phyloP scores from a whole-genome alignment of 2,113 vertebrate genomes.

The Toxotes chatareus region DNA sequence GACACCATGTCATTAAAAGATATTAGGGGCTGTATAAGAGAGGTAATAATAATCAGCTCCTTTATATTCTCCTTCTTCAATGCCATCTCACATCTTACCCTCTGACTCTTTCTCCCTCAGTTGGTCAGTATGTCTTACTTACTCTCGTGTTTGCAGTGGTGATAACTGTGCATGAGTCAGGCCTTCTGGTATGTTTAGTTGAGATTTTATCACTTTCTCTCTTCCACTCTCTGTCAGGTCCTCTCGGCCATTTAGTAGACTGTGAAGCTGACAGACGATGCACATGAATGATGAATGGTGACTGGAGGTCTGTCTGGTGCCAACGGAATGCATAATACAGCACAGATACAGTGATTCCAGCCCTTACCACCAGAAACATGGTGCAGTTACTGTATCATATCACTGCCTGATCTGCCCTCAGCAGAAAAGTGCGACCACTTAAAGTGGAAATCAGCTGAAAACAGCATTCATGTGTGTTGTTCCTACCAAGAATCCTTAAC shows the following conservation, averaged over 20 bases:
- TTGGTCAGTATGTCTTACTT: neutral
- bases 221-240: slow-evolving; percentile 50
- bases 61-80: neutral
- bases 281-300: slow-evolving; percentile 78
- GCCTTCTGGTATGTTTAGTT: slow-evolving; percentile 46
- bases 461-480: slow-evolving; percentile 11
- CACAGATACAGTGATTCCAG: slow-evolving; percentile 38
- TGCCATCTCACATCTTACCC: slow-evolving; percentile 3
- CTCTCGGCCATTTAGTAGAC: slow-evolving; percentile 56
- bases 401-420: slow-evolving; percentile 34
- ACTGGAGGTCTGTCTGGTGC: slow-evolving; percentile 68
- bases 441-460: slow-evolving; percentile 40
- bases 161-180: slow-evolving; percentile 52
- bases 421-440: slow-evolving; percentile 25
- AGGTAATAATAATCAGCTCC: neutral
- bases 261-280: slow-evolving; percentile 71
- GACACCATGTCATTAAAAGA: slow-evolving; percentile 7
- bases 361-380: slow-evolving; percentile 36
- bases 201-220: slow-evolving; percentile 32
- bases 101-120: slow-evolving; percentile 1
- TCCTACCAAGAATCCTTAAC: slow-evolving; percentile 13
- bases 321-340: slow-evolving; percentile 68
- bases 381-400: slow-evolving; percentile 42
- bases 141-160: slow-evolving; percentile 20
- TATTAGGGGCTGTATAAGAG: slow-evolving; percentile 20